These are phyloP conservation scores for Saccostrea echinata DNA, from an alignment of 1,140 invertebrate genomes.

Conservation along the genomic window DNA sequence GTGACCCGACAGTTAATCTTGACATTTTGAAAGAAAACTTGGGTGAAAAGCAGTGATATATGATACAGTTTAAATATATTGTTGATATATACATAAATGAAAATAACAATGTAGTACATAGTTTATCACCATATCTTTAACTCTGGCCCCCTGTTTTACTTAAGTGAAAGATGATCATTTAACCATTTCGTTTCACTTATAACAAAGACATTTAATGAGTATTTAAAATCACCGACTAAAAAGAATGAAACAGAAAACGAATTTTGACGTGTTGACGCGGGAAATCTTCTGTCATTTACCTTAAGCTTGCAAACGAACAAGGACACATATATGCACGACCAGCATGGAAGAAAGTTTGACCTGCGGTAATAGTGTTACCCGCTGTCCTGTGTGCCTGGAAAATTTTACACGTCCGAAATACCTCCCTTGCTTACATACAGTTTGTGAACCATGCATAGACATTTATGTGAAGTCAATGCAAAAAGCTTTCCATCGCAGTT, in stretches of 20 bases:
- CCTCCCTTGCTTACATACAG: slow-evolving; percentile 47
- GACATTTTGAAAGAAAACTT: neutral
- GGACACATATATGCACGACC: neutral
- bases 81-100: neutral
- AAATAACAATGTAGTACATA: neutral
- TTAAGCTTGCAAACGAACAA: neutral
- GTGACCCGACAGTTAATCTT: neutral
- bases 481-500: neutral
- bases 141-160: neutral
- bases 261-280: slow-evolving; percentile 14
- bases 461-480: slow-evolving; percentile 41
- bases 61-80: neutral
- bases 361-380: neutral
- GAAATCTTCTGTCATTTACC: neutral
- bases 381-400: slow-evolving; percentile 34
- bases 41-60: neutral
- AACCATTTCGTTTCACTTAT: neutral
- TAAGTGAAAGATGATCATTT: neutral
- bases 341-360: neutral
- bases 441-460: slow-evolving; percentile 47
- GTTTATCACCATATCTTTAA: neutral
- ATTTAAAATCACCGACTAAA: neutral
- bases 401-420: slow-evolving; percentile 46
- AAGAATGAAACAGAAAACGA: slow-evolving; percentile 14
- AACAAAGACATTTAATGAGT: neutral